These are phyloP conservation scores for Talpa occidentalis DNA, from an alignment of 2,113 vertebrate genomes.

Conservation along the genomic window DNA sequence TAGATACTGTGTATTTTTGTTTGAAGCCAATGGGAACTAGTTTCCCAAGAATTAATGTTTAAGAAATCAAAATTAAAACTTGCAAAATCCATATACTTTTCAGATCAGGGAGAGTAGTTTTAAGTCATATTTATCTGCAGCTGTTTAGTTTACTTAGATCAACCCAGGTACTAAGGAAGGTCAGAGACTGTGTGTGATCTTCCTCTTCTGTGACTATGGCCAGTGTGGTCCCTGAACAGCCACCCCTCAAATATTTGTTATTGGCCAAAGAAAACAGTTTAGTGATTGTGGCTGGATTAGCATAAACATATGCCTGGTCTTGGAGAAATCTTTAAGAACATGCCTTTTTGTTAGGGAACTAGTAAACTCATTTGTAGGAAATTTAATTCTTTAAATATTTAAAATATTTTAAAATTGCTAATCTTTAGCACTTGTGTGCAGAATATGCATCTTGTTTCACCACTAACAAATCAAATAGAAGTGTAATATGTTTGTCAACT, in stretches of 20 bases:
- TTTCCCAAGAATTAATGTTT: constrained; percentile 47
- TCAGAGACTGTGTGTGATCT: background rate
- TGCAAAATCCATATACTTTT: background rate
- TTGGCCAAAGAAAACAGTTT: constrained; percentile 19
- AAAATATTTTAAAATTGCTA: background rate
- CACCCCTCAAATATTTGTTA: background rate
- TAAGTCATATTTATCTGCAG: background rate
- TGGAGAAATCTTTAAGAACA: constrained; percentile 1
- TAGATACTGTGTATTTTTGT: background rate
- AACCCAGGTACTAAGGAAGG: background rate
- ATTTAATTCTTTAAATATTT: constrained; percentile 20
- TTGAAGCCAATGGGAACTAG: background rate
- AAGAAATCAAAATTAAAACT: constrained; percentile 41
- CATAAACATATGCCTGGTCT: background rate
- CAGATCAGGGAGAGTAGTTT: background rate
- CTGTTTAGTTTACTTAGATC: background rate
- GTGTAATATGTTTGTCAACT: constrained; percentile 24
- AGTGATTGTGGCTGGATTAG: background rate
- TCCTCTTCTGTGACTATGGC: constrained; percentile 19
- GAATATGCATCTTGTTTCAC: background rate
- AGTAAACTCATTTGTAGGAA: constrained; percentile 38
- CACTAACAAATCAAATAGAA: background rate
- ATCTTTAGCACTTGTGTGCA: background rate
- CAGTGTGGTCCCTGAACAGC: background rate
- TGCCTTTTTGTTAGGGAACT: background rate